A percentile compares a stretch with the other conserved stretches of the same genome.
These are phyloP conservation scores for Podiceps cristatus DNA, from an alignment of 2,113 vertebrate genomes.

Conservation along the genomic window DNA sequence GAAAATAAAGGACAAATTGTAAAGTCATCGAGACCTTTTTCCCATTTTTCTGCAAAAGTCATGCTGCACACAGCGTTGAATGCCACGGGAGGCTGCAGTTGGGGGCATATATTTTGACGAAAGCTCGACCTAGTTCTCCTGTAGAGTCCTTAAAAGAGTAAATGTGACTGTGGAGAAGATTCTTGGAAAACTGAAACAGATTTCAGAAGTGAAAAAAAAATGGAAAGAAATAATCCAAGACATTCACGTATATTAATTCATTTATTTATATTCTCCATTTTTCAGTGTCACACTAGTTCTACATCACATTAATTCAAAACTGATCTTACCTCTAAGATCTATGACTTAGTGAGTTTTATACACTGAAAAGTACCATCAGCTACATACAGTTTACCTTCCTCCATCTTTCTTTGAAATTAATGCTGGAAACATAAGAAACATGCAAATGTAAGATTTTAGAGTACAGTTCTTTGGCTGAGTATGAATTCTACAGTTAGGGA, in stretches of 20 bases:
- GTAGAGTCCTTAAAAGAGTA: background rate
- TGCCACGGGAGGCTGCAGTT: background rate
- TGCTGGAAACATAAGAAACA: constrained; percentile 11
- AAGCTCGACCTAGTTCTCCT: background rate
- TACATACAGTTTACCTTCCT: background rate
- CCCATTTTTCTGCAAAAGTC: background rate
- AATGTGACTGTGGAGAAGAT: background rate
- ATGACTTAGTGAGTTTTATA: background rate
- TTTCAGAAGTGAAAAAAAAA: background rate
- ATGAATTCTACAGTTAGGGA: background rate
- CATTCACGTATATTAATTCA: background rate
- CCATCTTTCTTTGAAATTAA: background rate
- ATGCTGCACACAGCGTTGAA: background rate
- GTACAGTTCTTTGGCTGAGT: background rate
- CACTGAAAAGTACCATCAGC: constrained; percentile 14
- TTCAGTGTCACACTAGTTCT: background rate
- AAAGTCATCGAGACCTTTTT: background rate
- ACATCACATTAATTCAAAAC: background rate
- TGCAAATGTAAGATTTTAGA: background rate
- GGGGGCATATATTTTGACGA: background rate
- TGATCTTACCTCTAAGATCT: background rate
- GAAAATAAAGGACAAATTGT: background rate
- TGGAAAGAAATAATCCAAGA: background rate
- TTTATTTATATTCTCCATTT: constrained; percentile 12
- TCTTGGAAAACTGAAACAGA: background rate